Conservation (phyloP, 2,797 vertebrate species). For the Carapus acus region DNA sequence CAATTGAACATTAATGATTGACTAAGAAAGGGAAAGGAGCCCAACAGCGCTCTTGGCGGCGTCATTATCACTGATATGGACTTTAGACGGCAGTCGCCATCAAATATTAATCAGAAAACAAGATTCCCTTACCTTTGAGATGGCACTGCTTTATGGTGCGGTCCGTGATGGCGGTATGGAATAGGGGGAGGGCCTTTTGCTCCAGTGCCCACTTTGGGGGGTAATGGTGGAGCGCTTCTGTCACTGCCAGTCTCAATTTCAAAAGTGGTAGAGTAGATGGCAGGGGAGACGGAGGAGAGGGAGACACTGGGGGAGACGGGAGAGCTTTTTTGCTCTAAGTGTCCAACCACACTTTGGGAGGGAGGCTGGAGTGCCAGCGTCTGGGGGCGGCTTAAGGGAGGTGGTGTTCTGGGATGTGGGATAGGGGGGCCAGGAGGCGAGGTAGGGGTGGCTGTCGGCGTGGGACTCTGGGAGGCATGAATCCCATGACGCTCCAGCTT, state of each 20-base stretch:
- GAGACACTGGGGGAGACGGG: conserved; percentile 23
- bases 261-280: conserved; percentile 17
- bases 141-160: conserved; percentile 37
- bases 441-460: background rate
- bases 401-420: background rate
- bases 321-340: conserved; percentile 29
- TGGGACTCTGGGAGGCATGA: conserved; percentile 8
- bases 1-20: no score
- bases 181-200: conserved; percentile 58
- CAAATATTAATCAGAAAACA: no score
- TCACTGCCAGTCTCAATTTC: conserved; percentile 13
- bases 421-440: conserved; percentile 3
- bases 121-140: conserved; percentile 68
- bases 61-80: no score
- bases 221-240: conserved; percentile 70
- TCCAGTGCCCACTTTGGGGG: conserved; percentile 69
- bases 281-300: conserved; percentile 8
- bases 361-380: conserved; percentile 35
- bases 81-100: no score
- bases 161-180: conserved; percentile 45
- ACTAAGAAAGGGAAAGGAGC: no score
- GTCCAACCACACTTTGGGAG: background rate
- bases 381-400: conserved; percentile 36
- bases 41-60: no score
- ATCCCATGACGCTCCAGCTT: background rate